phyloP scores from a whole-genome alignment of 1,140 invertebrate genomes.

The Diorhabda sublineata region DNA sequence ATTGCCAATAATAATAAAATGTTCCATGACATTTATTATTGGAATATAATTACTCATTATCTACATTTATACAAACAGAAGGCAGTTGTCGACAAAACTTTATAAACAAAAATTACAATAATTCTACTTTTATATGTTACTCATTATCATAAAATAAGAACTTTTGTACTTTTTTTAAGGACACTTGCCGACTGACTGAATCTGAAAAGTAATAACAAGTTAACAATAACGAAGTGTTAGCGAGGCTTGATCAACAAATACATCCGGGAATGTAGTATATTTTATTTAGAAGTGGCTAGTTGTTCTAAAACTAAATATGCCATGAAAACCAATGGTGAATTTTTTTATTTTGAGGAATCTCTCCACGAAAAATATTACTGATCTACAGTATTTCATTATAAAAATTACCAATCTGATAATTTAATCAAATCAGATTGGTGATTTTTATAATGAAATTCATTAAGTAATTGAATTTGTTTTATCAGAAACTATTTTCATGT shows the following conservation, averaged over 20 bases:
- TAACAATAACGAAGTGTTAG: slow-evolving; percentile 40
- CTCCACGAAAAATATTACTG: no score
- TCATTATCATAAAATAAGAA: slow-evolving; percentile 5
- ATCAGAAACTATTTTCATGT: no score
- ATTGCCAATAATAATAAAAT: slow-evolving; percentile 35
- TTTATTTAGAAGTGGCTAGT: background rate
- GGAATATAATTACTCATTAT: slow-evolving; percentile 40
- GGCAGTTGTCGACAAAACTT: slow-evolving; percentile 1
- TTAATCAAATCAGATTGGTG: no score
- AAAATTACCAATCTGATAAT: no score
- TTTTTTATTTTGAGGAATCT: no score
- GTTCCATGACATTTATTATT: slow-evolving; percentile 29
- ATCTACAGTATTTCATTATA: no score
- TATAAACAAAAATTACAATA: slow-evolving; percentile 12
- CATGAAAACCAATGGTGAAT: no score
- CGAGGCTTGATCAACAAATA: slow-evolving; percentile 36
- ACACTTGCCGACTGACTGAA: slow-evolving; percentile 14
- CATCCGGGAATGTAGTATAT: slow-evolving; percentile 37
- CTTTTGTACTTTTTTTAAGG: slow-evolving; percentile 12
- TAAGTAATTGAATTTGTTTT: no score
- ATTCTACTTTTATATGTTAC: slow-evolving; percentile 2
- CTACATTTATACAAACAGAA: slow-evolving; percentile 43
- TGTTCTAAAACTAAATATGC: background rate
- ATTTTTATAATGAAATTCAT: no score
- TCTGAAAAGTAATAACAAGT: slow-evolving; percentile 36